Evolutionary conservation across 2,113 vertebrate species (phyloP).

Genomic region (Helogale parvula): DNA sequence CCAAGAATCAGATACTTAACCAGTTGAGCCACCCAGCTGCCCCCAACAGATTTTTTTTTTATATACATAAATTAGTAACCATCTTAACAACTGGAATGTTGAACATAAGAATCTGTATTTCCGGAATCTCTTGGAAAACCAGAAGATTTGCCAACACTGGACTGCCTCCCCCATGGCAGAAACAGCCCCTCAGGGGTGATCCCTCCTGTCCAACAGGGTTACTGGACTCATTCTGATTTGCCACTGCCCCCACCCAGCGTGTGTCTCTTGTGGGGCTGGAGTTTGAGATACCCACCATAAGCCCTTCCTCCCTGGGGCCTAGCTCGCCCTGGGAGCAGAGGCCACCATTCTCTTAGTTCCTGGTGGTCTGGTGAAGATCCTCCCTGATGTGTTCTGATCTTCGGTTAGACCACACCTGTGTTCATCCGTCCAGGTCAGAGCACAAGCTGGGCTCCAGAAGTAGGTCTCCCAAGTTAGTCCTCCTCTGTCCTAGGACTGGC

Average conservation of each 20-base stretch:
- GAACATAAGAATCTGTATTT: neutral
- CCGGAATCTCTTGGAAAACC: neutral
- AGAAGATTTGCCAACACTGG: neutral
- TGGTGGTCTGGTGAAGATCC: neutral
- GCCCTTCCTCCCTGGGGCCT: neutral
- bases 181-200: neutral
- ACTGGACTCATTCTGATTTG: accelerated
- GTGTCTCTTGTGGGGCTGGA: neutral
- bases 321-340: neutral
- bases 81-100: neutral
- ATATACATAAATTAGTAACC: neutral
- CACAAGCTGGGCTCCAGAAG: neutral
- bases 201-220: neutral
- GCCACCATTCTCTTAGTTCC: neutral
- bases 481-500: neutral
- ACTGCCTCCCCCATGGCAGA: neutral
- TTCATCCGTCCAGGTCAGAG: neutral
- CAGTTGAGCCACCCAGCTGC: too few relatives aligned
- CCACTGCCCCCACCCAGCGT: neutral
- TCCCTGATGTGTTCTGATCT: neutral
- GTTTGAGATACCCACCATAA: neutral
- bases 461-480: accelerated
- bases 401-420: neutral
- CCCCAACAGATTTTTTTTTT: neutral
- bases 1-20: too few relatives aligned